Base-by-base conservation (phyloP, 2,113 vertebrate genomes). In the Drymodes brunneopygia region DNA sequence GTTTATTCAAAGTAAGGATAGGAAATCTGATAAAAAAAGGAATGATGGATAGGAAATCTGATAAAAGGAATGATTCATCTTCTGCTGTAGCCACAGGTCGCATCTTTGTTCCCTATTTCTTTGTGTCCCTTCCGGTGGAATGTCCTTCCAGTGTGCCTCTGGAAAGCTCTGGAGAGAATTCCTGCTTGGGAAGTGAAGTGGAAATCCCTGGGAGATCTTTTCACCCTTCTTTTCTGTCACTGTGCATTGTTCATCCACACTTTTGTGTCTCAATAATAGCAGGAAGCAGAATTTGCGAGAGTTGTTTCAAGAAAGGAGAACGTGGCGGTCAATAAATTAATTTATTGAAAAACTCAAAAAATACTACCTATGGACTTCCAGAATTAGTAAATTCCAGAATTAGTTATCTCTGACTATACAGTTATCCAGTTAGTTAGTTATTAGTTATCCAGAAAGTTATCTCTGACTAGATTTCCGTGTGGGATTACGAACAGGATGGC, bases 311-410 rank as follows among this genome's bases (percentile, higher is more conserved):
- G 31, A 44, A 35, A 0, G 0, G 33, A 69, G 15, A 65, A 58
- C 0, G 0, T 15, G 18, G 19, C 15, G 53, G 12, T 6, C 51
- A 36, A n/a, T 18, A 20, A 47, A 79, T 50, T 33, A 23, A 64
- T 87, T 38, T 36, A 15, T 33, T 36, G 10, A 8, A 28, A 66
- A 40, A 13, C 1, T 0, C 6, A 7, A 3, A 24, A 73, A 5
- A 20, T 31, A 4, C 23, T 14, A 17, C 5, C 8, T 7, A 9
- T 11, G 15, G 36, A 85, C 42, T 80, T 50, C 42, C 14, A 35
- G 42, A 42, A 23, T 27, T 27, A 54, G 14, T 28, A 65, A 69
- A 61, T 25, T n/a, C n/a, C n/a, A n/a, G 4, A 35, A 42, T n/a
- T n/a, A n/a, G n/a, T n/a, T 40, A 40, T 40, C 40, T 14, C 40